phyloP scores from a whole-genome alignment of 2,888 invertebrate genomes.

The Netelia inedita region DNA sequence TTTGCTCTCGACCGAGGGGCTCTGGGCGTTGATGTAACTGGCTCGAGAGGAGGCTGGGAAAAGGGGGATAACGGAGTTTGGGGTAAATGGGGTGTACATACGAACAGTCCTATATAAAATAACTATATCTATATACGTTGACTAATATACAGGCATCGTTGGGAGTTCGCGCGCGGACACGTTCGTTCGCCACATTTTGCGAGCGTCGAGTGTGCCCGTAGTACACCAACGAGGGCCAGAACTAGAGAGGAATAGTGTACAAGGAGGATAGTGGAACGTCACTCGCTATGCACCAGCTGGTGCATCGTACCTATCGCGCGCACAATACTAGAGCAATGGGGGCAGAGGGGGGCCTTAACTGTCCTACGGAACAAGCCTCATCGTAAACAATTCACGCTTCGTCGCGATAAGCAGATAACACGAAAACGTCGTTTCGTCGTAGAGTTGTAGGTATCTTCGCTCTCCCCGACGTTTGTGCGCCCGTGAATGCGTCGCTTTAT shows the following conservation, averaged over 20 bases:
- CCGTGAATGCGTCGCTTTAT: not conserved
- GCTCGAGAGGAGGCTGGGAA: slow-evolving; percentile 1
- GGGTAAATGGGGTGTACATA: slow-evolving; percentile 24
- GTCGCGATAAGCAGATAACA: slow-evolving; percentile 59
- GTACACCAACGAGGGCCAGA: slow-evolving; percentile 16
- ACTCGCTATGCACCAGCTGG: slow-evolving; percentile 55
- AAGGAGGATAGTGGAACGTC: slow-evolving; percentile 35
- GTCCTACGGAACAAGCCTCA: slow-evolving; percentile 57
- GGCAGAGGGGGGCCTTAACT: slow-evolving; percentile 44
- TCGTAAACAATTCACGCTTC: slow-evolving; percentile 62
- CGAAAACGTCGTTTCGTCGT: slow-evolving; percentile 20
- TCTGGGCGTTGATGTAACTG: slow-evolving; percentile 55
- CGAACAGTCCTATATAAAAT: slow-evolving; percentile 5
- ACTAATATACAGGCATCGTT: not conserved
- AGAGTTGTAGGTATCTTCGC: not conserved
- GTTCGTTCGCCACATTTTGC: slow-evolving; percentile 52
- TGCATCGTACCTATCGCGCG: slow-evolving; percentile 30
- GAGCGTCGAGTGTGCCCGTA: not conserved
- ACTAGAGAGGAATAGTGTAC: not conserved
- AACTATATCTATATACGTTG: not conserved
- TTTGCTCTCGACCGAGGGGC: slow-evolving; percentile 51
- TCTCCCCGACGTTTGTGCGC: not conserved
- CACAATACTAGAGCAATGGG: slow-evolving; percentile 41
- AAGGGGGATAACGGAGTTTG: not conserved
- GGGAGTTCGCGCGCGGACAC: slow-evolving; percentile 33